Base-by-base conservation (phyloP, 2,888 invertebrate species). In the Conchocele bisecta region DNA sequence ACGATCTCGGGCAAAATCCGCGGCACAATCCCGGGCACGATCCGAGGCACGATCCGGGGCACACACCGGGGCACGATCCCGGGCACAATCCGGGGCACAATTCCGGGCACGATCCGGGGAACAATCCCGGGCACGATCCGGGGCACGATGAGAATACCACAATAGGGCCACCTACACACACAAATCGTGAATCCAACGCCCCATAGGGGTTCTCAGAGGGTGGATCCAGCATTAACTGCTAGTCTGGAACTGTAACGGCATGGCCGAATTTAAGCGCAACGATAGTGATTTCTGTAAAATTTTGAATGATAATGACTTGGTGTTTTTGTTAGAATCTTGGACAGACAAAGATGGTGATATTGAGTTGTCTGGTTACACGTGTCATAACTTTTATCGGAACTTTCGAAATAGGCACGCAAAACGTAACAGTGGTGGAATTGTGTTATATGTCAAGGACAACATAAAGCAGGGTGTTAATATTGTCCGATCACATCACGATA, bases 401-500 rank as follows among this genome's bases (percentile, higher is more conserved):
- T 50, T 51, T 22, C 50, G 29, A 20, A 48, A 60, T 37, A 20
- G 60, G 5, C 48, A 60, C 22, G 60, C 60, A 7, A 15, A 15
- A 7, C 28, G 51, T 35, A 35, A 35, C 33, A 51, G 58, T 29
- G 41, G 50, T 13, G 66, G 59, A 17, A 46, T 57, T 57, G 65
- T 46, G 13, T 2, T 65, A n/a, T 65, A 13, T 42, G 51, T 35
- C 15, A 50, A 39, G 33, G 39, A 48, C 17, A 4, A 5, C 17
- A 13, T 39, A 26, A 17, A 39, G 11, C 39, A 29, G 11, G 44
- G 46, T 9, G 22, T 65, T 9, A 11, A 22, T 24, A 28, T 66
- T 33, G 31, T 51, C 17, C n/a, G 51, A n/a, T 41, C 50, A 51
- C 57, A 58, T 39, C 44, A 35, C 59, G 66, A 66, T 39, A 48